These are phyloP conservation scores for Astreopora myriophthalma DNA, from an alignment of 64 coral and sea anemone genomes.

Conservation along the genomic window DNA sequence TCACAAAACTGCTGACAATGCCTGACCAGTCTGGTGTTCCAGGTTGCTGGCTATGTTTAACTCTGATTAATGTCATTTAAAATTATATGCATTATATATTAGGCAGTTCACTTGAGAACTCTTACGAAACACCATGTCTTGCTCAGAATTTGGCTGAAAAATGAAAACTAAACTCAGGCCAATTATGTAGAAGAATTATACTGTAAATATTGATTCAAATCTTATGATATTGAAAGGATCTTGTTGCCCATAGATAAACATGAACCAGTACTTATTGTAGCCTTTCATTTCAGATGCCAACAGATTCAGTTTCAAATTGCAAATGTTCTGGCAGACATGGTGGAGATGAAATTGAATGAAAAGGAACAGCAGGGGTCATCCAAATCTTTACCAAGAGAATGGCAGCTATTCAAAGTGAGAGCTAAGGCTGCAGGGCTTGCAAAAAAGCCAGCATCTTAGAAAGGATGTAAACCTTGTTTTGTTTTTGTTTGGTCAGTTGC, in stretches of 20 bases:
- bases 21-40: too few species aligned
- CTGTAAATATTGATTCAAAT: too few species aligned
- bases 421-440: not conserved
- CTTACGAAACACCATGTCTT: too few species aligned
- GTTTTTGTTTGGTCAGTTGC: not conserved
- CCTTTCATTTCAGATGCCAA: constrained; percentile 60
- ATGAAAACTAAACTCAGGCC: too few species aligned
- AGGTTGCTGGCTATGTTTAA: too few species aligned
- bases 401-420: constrained; percentile 17
- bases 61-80: too few species aligned
- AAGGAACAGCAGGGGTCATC: constrained; percentile 3
- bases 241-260: not conserved
- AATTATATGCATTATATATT: too few species aligned
- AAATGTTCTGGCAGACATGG: constrained; percentile 82
- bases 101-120: too few species aligned
- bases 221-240: not conserved
- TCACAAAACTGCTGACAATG: too few species aligned
- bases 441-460: not conserved
- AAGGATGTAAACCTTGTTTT: not conserved
- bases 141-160: too few species aligned
- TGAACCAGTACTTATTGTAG: not conserved
- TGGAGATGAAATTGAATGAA: constrained; percentile 57
- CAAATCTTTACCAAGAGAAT: not conserved
- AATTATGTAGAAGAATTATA: too few species aligned
- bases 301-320: constrained; percentile 91